phyloP scores from a whole-genome alignment of 1,140 invertebrate genomes.

The Microplitis demolitor region DNA sequence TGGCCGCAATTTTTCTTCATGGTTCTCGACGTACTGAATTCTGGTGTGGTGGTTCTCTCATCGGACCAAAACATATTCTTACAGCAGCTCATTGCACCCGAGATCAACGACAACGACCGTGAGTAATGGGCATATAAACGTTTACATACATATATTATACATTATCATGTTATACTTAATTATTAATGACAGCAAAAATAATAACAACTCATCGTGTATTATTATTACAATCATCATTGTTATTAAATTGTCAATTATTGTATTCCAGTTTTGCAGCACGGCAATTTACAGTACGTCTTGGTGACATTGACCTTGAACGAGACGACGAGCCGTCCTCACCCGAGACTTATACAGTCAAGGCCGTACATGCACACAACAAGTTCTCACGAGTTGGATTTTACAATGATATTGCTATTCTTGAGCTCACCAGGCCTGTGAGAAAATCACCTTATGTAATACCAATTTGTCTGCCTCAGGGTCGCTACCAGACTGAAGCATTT shows the following conservation, averaged over 20 bases:
- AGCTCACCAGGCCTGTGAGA: conserved; percentile 74
- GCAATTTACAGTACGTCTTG: conserved; percentile 87
- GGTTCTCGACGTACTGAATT: conserved; percentile 86
- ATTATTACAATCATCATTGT: background rate
- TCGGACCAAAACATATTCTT: conserved; percentile 78
- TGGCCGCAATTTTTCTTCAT: conserved; percentile 90
- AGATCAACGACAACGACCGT: conserved; percentile 86
- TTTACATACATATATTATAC: too few relatives aligned
- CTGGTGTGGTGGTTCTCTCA: conserved; percentile 91
- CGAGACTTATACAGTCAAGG: conserved; percentile 75
- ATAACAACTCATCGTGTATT: background rate
- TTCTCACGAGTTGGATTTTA: conserved; percentile 87
- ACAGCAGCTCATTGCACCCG: conserved; percentile 92
- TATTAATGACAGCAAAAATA: background rate
- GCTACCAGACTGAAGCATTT: conserved; percentile 66
- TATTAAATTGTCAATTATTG: conserved; percentile 10
- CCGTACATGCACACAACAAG: conserved; percentile 78
- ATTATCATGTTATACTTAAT: too few relatives aligned
- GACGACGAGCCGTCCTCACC: conserved; percentile 82
- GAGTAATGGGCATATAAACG: conserved; percentile 51
- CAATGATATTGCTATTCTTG: conserved; percentile 88
- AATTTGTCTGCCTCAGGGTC: conserved; percentile 77
- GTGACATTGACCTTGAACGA: conserved; percentile 83
- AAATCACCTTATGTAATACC: conserved; percentile 85
- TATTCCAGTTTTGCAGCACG: conserved; percentile 75